These are phyloP conservation scores for Salvator merianae DNA, from an alignment of 2,113 vertebrate species.

Conservation along the genomic window DNA sequence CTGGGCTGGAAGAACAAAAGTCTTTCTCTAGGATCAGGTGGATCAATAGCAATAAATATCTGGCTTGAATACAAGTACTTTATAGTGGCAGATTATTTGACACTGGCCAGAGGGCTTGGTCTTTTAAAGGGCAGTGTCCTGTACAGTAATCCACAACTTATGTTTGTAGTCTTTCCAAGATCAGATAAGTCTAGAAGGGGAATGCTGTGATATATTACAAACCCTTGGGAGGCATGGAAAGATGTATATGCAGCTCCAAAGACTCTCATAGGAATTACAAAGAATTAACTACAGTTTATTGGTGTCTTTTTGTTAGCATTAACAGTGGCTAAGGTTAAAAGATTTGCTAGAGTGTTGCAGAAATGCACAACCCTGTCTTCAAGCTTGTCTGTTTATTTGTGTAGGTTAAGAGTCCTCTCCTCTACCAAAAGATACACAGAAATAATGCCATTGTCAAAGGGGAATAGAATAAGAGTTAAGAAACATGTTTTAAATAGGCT, in stretches of 20 bases:
- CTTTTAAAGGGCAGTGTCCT: conserved; percentile 73
- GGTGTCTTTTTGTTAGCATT: conserved; percentile 34
- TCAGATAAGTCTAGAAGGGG: conserved; percentile 40
- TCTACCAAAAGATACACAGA: background rate
- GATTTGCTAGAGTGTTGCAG: conserved; percentile 59
- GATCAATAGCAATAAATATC: conserved; percentile 99
- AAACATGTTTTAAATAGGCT: too few species aligned
- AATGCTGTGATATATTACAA: conserved; percentile 27
- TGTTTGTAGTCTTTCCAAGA: conserved; percentile 55
- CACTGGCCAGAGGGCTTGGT: conserved; percentile 80
- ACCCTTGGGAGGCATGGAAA: conserved; percentile 28
- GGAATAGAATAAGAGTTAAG: background rate
- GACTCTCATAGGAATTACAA: conserved; percentile 14
- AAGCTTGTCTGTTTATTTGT: conserved; percentile 39
- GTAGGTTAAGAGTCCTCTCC: background rate
- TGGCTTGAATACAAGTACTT: conserved; percentile 87
- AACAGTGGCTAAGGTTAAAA: conserved; percentile 61
- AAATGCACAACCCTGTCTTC: conserved; percentile 59
- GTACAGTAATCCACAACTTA: conserved; percentile 53
- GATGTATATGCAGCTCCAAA: background rate
- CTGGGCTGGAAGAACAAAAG: conserved; percentile 94
- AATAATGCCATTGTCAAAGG: background rate
- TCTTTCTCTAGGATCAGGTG: conserved; percentile 90
- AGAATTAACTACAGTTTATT: conserved; percentile 41
- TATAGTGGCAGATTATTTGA: conserved; percentile 85